Base-by-base conservation (phyloP, 2,888 invertebrate species). In the Troides aeacus region DNA sequence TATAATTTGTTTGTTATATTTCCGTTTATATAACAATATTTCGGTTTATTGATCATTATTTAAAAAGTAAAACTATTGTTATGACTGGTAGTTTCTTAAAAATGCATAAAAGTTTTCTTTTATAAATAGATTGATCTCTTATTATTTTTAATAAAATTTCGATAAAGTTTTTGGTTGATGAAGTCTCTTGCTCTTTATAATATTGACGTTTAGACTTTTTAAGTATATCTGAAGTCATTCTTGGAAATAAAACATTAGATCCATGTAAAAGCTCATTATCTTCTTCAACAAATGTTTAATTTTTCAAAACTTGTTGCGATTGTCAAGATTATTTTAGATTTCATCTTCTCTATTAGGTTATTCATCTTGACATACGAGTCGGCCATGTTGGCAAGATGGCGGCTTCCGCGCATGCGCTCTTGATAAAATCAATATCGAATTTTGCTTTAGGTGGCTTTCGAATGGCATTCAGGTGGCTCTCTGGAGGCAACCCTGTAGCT, bases 381-480 rank as follows among this genome's bases (percentile, higher is more conserved):
- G 6, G 24, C 63, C 63, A 63, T 63, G 23, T n/a, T 56, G 6
- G 5, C 6, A 50, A 30, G 24, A 65, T 65, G 65, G 59, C 50
- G 46, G 12, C 46, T 17, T 5, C 18, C 58, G 46, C 64, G 62
- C 50, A 53, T 60, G 59, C 62, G 61, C 62, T 15, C 15, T 60
- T 30, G 23, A 66, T n/a, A 53, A 30, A 63, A 53, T 63, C 63
- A 50, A 63, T 63, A 62, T 23, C n/a, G 4, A 36, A 24, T 21
- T 0, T 50, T 18, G 23, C 30, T 21, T 18, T 6, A 42, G 39
- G 8, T 10, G 39, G 23, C 30, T 17, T 1, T n/a, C 7, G 36
- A n/a, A 30, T n/a, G n/a, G n/a, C 18, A 36, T 18, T 39, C 10
- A 17, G 60, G 30, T 30, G 17, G 30, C 58, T 18, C 15, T 24